phyloP scores from a whole-genome alignment of 2,797 vertebrate genomes.

The Babyrousa celebensis region DNA sequence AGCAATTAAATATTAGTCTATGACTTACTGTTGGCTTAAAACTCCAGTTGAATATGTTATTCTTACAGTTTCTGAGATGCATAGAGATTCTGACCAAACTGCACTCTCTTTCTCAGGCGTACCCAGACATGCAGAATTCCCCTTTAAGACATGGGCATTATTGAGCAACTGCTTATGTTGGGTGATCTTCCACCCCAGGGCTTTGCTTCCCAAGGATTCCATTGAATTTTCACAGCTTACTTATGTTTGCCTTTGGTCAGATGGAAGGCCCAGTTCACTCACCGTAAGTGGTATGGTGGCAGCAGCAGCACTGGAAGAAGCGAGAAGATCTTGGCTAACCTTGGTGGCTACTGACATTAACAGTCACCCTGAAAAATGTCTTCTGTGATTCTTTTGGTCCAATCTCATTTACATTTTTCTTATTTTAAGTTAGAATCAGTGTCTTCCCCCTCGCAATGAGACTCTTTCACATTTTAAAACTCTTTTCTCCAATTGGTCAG shows the following conservation, averaged over 20 bases:
- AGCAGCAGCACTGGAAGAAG: not conserved
- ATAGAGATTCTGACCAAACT: not conserved
- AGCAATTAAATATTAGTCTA: not conserved
- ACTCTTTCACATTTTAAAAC: constrained; percentile 19
- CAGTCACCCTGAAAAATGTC: not conserved
- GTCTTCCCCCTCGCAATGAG: not conserved
- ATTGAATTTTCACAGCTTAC: constrained; percentile 30
- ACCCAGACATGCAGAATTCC: not conserved
- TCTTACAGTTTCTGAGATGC: not conserved
- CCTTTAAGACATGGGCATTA: not conserved
- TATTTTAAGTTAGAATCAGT: not conserved
- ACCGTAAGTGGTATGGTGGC: not conserved
- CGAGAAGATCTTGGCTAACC: not conserved
- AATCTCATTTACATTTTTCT: not conserved
- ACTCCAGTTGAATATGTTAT: not conserved
- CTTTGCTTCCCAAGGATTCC: not conserved
- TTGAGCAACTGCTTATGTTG: not conserved
- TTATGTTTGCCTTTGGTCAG: constrained; percentile 1
- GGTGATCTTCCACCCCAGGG: constrained; percentile 44
- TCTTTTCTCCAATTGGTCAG: not conserved
- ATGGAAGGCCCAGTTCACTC: not conserved
- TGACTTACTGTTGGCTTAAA: not conserved
- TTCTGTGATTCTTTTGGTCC: not conserved
- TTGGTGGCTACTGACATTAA: not conserved
- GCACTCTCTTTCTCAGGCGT: not conserved